Base-by-base conservation (phyloP, 2,797 vertebrate species). In the Aplochiton taeniatus region DNA sequence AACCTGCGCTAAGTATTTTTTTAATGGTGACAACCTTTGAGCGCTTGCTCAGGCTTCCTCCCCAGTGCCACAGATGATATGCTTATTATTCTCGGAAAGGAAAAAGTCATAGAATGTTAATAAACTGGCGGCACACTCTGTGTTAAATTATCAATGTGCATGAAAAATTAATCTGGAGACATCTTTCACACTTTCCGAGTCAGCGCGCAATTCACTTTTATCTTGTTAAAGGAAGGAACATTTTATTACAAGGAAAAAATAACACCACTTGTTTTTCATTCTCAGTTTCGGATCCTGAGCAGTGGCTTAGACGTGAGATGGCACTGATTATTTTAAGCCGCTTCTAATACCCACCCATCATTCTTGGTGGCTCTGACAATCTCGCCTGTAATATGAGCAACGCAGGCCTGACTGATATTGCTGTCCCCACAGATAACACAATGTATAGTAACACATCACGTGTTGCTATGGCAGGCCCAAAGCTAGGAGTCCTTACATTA, bases 111-210 rank as follows among this genome's bases (percentile, higher is more conserved):
- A 69, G 83, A 89, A 90, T 90, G 86, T 90, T 90, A 90, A 91
- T 91, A 89, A 91, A 91, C 86, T 82, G 81, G 75, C 80, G 79
- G 78, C 84, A 78, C 84, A 81, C 85, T n/a, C n/a, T 80, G 85
- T 90, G 90, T 90, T 92, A 86, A 93, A 92, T 92, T 89, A 90
- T 91, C 89, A 85, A 89, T 88, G 88, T 80, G 85, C 88, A 90
- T 91, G 88, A 91, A 91, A 90, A 90, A 92, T 89, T 89, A 68
- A 92, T 91, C 82, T 76, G 70, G 70, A 83, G 86, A 87, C 61
- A 82, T 81, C 89, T 91, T 91, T 90, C 87, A 87, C 85, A 89
- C 84, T 88, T 82, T 85, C 77, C 73, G 80, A 90, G 85, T 86
- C 72, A 63, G 79, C 83, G 78, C 77, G 79, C 85, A 86, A 87